Conservation (phyloP, 2,113 vertebrate species). For the Cricetomys ansorgei region DNA sequence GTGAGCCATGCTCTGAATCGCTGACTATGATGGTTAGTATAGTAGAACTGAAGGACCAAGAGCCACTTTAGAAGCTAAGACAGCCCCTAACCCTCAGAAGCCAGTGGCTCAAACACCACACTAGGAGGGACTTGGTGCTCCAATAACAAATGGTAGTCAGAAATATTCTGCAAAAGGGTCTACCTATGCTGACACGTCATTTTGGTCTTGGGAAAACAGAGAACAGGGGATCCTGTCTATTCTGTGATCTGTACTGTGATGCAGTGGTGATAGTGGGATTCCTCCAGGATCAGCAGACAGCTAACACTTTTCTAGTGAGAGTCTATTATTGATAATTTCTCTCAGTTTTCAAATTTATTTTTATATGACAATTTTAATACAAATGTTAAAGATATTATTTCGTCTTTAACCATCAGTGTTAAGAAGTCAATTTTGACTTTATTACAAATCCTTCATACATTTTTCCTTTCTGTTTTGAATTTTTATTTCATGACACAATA, state of each 20-base stretch:
- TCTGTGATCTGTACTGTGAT: neutral
- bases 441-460: neutral
- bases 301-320: neutral
- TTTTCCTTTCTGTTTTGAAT: neutral
- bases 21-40: neutral
- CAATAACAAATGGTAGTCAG: neutral
- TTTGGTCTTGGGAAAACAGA: neutral
- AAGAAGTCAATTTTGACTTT: neutral
- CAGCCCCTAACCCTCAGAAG: neutral
- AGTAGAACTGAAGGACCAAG: neutral
- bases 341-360: neutral
- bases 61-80: neutral
- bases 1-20: neutral
- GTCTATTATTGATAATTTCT: neutral
- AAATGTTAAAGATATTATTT: neutral
- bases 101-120: fast-evolving
- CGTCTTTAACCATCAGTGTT: neutral
- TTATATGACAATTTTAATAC: neutral
- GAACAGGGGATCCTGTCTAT: fast-evolving
- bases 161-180: neutral
- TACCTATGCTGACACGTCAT: neutral
- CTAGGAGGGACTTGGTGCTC: neutral
- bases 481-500: neutral
- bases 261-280: no score
- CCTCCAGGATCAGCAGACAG: neutral